Evolutionary conservation across 2,888 invertebrate species (phyloP).

Genomic region (Subacronicta megacephala): DNA sequence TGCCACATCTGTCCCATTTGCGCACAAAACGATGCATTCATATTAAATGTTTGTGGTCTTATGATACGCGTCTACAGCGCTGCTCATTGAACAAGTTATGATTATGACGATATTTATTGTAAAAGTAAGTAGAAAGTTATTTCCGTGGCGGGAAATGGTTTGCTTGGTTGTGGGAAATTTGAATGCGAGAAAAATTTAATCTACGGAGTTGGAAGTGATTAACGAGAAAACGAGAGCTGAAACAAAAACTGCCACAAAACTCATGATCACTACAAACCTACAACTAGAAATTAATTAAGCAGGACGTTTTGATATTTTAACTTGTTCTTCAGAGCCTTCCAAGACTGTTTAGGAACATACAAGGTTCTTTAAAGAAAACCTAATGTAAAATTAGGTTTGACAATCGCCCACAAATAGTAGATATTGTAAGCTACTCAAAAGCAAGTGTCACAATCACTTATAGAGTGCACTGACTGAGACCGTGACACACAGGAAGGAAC

Average conservation of each 20-base stretch:
- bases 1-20: conserved; percentile 41
- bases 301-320: background rate
- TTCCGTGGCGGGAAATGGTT: conserved; percentile 34
- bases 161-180: conserved; percentile 38
- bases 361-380: no score
- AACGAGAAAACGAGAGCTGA: conserved; percentile 5
- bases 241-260: conserved; percentile 7
- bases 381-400: no score
- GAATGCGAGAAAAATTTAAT: conserved; percentile 24
- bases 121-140: conserved; percentile 38
- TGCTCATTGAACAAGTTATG: conserved; percentile 37
- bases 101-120: conserved; percentile 36
- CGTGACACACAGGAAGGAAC: conserved; percentile 5
- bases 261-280: no score
- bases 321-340: no score
- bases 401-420: no score
- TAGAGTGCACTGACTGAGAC: background rate
- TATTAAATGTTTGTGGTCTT: conserved; percentile 37
- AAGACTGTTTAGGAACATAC: no score
- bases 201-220: conserved; percentile 24
- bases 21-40: conserved; percentile 37
- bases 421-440: no score
- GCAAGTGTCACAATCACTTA: no score
- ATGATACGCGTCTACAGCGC: conserved; percentile 29
- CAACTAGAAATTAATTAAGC: no score